Conservation (phyloP, 35 echinoderm and acorn worm genomes). For the Chiridota heheva region DNA sequence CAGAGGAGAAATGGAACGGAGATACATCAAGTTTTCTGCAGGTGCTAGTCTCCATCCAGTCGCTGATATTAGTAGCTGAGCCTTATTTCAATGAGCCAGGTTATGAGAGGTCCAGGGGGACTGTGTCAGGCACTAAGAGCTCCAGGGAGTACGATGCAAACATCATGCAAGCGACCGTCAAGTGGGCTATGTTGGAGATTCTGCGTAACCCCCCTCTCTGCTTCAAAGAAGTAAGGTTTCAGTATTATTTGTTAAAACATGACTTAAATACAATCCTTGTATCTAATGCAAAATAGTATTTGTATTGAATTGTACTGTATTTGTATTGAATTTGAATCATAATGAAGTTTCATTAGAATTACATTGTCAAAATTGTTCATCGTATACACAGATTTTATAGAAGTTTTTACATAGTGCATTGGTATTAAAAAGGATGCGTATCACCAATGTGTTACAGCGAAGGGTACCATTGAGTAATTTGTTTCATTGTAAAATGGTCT, state of each 20-base stretch:
- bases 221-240: conserved; percentile 89
- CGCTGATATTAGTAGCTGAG: conserved; percentile 88
- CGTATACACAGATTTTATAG: too few species aligned
- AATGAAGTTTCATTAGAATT: too few species aligned
- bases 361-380: too few species aligned
- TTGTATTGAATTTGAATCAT: too few species aligned
- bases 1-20: conserved; percentile 95
- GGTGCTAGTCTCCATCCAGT: conserved; percentile 97
- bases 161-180: conserved; percentile 97
- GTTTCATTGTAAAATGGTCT: too few species aligned
- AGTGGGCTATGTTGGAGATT: conserved; percentile 99
- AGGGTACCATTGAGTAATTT: too few species aligned
- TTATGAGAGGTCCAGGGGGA: conserved; percentile 97
- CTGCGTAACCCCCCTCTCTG: conserved; percentile 81
- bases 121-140: conserved; percentile 90
- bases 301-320: too few species aligned
- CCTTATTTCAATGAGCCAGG: conserved; percentile 99
- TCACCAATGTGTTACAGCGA: too few species aligned
- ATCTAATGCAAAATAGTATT: too few species aligned
- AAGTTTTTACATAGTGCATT: too few species aligned
- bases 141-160: conserved; percentile 98
- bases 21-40: conserved; percentile 97
- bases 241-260: neutral
- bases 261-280: neutral
- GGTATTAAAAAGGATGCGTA: too few species aligned